Evolutionary conservation across 2,113 vertebrate genomes (phyloP), one percentile per base, ranked within the genome.

Genomic region (Zeus faber): DNA sequence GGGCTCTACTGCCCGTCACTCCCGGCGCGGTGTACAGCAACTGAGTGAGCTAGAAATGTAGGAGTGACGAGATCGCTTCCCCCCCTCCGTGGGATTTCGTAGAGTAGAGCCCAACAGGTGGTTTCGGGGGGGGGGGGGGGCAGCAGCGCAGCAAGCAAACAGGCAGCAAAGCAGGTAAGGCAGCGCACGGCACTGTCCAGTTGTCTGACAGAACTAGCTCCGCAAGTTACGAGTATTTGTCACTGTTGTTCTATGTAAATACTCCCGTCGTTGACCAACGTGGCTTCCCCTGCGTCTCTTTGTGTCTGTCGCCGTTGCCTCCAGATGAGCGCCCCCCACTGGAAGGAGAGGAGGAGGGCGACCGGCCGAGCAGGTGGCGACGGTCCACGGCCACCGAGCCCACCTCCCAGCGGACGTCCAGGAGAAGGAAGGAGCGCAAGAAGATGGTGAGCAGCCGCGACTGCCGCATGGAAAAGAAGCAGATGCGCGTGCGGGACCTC

Each of bases 401-500:
- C 3, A 37, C 49, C 3, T 37, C 0, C 2, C 0, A 0, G 1
- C 56, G 62, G 29, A 41, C 51, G 0, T 49, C 70, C 8, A 51
- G 62, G 18, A 54, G 50, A 53, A 72, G 7, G 11, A 5, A 13
- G 9, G 17, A 58, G 18, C 63, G 48, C 18, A 76, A 87, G 74
- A 65, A 76, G 46, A 48, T 35, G 16, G 72, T 62, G 40, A 64
- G 52, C 54, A 77, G 51, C 49, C 61, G 16, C 2, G 81, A 84
- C 59, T 97, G 95, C 77, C 87, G 85, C 64, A 69, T 95, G 79
- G 91, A 91, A 71, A 89, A 78, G 58, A 89, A 89, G 65, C 67
- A 88, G 76, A 89, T 95, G 72, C 89, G 87, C 10, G 94, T 96
- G 57, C 85, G 87, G 0, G 92, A 93, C 40, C 90, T 97, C 17